phyloP scores from a whole-genome alignment of 1,140 invertebrate genomes.

The Pseudomyrmex pallidus region DNA sequence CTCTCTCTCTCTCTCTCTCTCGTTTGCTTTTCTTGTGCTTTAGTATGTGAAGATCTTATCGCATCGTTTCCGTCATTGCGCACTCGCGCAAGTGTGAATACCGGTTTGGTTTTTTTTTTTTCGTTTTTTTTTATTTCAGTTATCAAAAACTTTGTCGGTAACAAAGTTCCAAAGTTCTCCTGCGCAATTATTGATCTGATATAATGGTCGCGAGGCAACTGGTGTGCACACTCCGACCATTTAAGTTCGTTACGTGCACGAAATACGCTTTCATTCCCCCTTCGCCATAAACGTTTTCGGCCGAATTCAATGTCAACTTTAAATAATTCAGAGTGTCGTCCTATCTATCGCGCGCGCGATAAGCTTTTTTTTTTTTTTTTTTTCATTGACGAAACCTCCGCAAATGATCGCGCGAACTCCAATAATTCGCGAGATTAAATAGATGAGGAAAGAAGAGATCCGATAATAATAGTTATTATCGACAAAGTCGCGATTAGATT shows the following conservation, averaged over 20 bases:
- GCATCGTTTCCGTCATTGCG: too few species aligned
- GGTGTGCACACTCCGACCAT: conserved; percentile 60
- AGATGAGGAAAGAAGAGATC: background rate
- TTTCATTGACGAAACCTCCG: background rate
- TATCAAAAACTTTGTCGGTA: conserved; percentile 13
- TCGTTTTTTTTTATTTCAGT: background rate
- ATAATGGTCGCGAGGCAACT: conserved; percentile 63
- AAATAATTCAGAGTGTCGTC: conserved; percentile 63
- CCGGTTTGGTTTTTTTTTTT: background rate
- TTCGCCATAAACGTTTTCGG: conserved; percentile 57
- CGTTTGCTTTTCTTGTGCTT: too few species aligned
- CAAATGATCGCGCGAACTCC: background rate
- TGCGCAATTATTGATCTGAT: conserved; percentile 69
- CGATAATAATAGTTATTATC: background rate
- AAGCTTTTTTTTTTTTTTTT: background rate
- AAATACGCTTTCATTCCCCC: conserved; percentile 66
- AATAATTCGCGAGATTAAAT: background rate
- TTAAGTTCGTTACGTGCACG: conserved; percentile 70
- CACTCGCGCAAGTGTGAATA: background rate
- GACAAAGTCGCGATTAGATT: background rate
- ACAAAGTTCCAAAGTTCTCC: conserved; percentile 56
- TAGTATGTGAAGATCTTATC: too few species aligned
- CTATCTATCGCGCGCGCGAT: conserved; percentile 5
- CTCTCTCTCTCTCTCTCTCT: too few species aligned
- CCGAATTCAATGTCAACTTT: conserved; percentile 55